Evolutionary conservation across 2,888 invertebrate genomes (phyloP).

Genomic region (Masnerella sp.): DNA sequence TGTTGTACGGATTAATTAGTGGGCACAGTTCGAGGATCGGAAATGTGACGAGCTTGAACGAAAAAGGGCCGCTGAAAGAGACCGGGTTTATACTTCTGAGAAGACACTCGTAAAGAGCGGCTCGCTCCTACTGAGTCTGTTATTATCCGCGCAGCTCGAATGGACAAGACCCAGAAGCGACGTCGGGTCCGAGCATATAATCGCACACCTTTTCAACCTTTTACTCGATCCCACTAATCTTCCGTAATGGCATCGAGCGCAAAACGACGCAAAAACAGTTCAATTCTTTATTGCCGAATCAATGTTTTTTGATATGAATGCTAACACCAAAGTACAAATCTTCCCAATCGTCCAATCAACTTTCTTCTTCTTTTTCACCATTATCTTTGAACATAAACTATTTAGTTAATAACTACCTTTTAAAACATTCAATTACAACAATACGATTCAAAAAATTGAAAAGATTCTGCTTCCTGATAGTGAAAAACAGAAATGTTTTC

Average conservation of each 20-base stretch:
- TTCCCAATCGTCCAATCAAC: too few species aligned
- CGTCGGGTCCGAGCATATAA: constrained; percentile 69
- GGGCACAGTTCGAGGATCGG: constrained; percentile 32
- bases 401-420: too few species aligned
- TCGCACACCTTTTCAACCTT: constrained; percentile 69
- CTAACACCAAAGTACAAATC: too few species aligned
- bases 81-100: constrained; percentile 76
- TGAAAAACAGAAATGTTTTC: too few species aligned
- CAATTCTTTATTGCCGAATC: constrained; percentile 39
- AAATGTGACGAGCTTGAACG: constrained; percentile 53
- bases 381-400: too few species aligned
- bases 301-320: constrained; percentile 30
- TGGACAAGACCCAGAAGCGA: constrained; percentile 68
- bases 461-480: too few species aligned
- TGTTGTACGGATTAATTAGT: constrained; percentile 42
- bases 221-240: constrained; percentile 70
- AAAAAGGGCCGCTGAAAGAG: constrained; percentile 49
- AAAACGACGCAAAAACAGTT: constrained; percentile 44
- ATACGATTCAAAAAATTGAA: too few species aligned
- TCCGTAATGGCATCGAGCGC: constrained; percentile 52
- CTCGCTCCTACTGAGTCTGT: constrained; percentile 74
- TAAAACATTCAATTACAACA: too few species aligned
- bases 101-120: constrained; percentile 76
- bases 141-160: constrained; percentile 73
- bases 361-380: too few species aligned